Conservation (phyloP, 2,797 vertebrate species). For the Enteromius trimaculatus region DNA sequence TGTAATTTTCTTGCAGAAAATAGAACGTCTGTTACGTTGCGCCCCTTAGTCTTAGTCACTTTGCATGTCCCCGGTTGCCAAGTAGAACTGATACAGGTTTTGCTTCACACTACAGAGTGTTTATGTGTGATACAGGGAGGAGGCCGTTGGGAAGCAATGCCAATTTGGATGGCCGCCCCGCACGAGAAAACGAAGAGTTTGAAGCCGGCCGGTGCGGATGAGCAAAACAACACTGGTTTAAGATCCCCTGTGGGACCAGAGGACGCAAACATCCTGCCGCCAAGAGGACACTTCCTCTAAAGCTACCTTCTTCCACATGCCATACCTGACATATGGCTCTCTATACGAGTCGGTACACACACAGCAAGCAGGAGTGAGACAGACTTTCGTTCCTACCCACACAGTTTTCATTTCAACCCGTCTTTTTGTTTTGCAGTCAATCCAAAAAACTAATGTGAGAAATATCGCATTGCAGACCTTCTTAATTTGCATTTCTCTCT, state of each 20-base stretch:
- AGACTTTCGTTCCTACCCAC: conserved; percentile 35
- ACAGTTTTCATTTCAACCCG: conserved; percentile 29
- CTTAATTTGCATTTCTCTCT: conserved; percentile 29
- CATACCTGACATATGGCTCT: conserved; percentile 49
- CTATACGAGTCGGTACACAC: conserved; percentile 21
- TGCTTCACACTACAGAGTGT: not conserved
- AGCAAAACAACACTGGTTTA: conserved; percentile 18
- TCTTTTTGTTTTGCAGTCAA: conserved; percentile 31
- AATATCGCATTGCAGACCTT: conserved; percentile 21
- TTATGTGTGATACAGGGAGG: conserved; percentile 20
- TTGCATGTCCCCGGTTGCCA: conserved; percentile 12
- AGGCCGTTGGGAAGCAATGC: not conserved
- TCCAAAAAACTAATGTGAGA: conserved; percentile 35
- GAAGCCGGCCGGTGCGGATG: not conserved
- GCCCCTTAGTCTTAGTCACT: conserved; percentile 22
- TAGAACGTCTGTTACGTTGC: conserved; percentile 11
- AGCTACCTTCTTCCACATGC: conserved; percentile 12
- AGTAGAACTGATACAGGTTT: conserved; percentile 23
- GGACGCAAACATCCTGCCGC: conserved; percentile 13
- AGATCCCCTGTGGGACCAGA: conserved; percentile 22
- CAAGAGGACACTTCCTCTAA: conserved; percentile 19
- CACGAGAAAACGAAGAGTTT: conserved; percentile 8
- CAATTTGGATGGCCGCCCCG: conserved; percentile 16
- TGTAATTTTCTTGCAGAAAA: conserved; percentile 25
- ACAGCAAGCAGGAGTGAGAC: conserved; percentile 37